Evolutionary conservation across 2,113 vertebrate species (phyloP).

Genomic region (Chamaetylas fuelleborni): DNA sequence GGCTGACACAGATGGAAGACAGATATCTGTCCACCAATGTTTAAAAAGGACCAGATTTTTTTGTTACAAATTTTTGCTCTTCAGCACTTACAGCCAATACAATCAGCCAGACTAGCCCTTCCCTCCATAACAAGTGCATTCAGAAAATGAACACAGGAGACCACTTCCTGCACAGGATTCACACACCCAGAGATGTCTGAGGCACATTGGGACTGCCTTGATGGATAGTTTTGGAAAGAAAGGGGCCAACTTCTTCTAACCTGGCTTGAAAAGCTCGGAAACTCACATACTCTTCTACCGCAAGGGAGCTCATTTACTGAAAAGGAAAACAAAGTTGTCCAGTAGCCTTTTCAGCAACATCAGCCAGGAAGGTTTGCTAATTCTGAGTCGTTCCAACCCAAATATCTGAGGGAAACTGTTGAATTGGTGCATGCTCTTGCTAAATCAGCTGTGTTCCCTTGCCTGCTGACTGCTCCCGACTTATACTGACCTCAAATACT

Average conservation of each 20-base stretch:
- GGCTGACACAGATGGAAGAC: constrained; percentile 21
- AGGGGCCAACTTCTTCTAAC: background rate
- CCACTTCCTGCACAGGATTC: background rate
- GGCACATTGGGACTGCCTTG: rapidly evolving
- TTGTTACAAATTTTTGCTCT: background rate
- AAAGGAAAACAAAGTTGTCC: background rate
- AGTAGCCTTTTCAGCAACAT: background rate
- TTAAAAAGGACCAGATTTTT: constrained; percentile 31
- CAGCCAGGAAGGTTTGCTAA: background rate
- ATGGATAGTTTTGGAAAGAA: background rate
- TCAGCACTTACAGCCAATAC: background rate
- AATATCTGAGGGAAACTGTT: background rate
- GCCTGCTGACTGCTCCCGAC: background rate
- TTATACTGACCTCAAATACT: background rate
- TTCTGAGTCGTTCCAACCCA: background rate
- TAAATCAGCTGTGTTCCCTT: background rate
- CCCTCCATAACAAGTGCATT: background rate
- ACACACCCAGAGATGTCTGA: rapidly evolving
- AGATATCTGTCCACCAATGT: background rate
- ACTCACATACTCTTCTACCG: background rate
- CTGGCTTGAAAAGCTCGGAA: background rate
- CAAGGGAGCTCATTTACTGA: background rate
- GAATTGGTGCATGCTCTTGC: background rate
- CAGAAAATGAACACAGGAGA: background rate
- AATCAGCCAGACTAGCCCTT: background rate